Percentiles rank a stretch among this genome's conserved stretches.
Evolutionary conservation across 1,140 invertebrate genomes (phyloP).

Genomic region (Bombyx mori): DNA sequence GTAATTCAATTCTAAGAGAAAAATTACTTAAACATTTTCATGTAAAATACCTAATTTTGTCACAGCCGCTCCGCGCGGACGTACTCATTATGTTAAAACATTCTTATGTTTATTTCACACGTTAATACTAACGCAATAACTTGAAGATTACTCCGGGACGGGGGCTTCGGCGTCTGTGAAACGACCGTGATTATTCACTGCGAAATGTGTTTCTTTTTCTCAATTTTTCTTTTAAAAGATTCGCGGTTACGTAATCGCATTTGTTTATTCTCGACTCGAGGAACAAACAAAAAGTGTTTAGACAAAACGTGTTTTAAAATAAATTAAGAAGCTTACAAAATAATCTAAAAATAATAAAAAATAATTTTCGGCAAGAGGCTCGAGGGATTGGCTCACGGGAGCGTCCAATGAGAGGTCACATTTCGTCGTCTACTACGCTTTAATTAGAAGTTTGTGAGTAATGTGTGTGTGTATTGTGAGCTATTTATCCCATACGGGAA

Average conservation of each 20-base stretch:
- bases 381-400: too few species aligned
- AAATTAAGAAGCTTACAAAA: too few species aligned
- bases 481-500: too few species aligned
- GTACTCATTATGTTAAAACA: constrained; percentile 27
- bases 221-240: not conserved
- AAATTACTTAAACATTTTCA: not conserved
- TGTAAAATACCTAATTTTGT: constrained; percentile 16
- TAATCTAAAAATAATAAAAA: too few species aligned
- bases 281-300: not conserved
- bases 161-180: constrained; percentile 15
- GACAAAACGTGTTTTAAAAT: not conserved
- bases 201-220: constrained; percentile 4
- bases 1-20: too few species aligned
- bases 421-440: too few species aligned
- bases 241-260: not conserved
- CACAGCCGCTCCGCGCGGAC: constrained; percentile 13
- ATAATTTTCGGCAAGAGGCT: too few species aligned
- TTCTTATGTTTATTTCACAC: constrained; percentile 29
- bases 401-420: too few species aligned
- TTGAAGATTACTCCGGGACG: constrained; percentile 28
- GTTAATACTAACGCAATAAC: constrained; percentile 32
- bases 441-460: too few species aligned
- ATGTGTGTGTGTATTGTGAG: too few species aligned
- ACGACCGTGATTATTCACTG: constrained; percentile 28
- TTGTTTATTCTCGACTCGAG: too few species aligned